These are phyloP conservation scores for Pomatostomus ruficeps DNA, from an alignment of 2,113 vertebrate species.

Conservation along the genomic window DNA sequence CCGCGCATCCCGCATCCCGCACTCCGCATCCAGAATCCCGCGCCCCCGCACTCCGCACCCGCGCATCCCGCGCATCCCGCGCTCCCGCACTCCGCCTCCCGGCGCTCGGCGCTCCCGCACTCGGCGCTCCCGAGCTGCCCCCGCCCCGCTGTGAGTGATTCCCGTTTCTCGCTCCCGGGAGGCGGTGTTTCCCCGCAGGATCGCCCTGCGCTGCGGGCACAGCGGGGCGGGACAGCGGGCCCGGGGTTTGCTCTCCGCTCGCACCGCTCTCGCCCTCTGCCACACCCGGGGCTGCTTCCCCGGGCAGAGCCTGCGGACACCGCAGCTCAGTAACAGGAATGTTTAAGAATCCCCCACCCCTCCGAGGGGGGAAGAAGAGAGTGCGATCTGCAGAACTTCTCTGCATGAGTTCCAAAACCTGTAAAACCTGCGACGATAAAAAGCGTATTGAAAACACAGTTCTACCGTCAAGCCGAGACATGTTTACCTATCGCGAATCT, in stretches of 20 bases:
- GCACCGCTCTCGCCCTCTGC: rapidly evolving
- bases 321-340: not conserved
- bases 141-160: rapidly evolving
- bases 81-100: not conserved
- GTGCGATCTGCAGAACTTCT: not conserved
- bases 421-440: not conserved
- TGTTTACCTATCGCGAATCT: not conserved
- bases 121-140: not conserved
- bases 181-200: not conserved
- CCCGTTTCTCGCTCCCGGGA: not conserved
- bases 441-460: not conserved
- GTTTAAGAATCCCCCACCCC: not conserved
- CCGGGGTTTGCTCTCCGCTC: not conserved
- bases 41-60: not conserved
- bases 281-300: not conserved
- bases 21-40: rapidly evolving
- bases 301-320: not conserved
- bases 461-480: not conserved
- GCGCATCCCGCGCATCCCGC: not conserved
- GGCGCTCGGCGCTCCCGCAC: not conserved
- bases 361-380: not conserved
- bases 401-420: not conserved
- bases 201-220: not conserved
- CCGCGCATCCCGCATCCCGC: not conserved
- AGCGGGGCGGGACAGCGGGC: not conserved